Conservation (phyloP, 1,140 invertebrate genomes). For the Bombyx mandarina region DNA sequence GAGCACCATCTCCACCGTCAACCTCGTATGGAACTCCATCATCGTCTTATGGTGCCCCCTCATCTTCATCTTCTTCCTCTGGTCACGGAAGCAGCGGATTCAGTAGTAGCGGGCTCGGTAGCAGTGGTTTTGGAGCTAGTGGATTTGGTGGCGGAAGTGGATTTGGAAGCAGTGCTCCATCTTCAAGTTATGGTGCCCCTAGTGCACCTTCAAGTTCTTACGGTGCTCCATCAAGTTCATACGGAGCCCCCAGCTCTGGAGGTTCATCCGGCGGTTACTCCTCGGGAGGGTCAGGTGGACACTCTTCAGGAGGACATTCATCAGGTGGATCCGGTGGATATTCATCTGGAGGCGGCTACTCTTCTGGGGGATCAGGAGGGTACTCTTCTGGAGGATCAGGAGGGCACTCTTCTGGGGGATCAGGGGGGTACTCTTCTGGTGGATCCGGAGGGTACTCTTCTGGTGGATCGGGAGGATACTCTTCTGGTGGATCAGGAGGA, state of each 20-base stretch:
- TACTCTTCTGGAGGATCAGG: slow-evolving; percentile 27
- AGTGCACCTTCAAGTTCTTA: slow-evolving; percentile 49
- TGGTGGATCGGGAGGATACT: slow-evolving; percentile 17
- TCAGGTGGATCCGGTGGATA: slow-evolving; percentile 12
- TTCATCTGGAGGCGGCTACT: slow-evolving; percentile 13
- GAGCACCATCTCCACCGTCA: slow-evolving; percentile 38
- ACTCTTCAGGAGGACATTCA: slow-evolving; percentile 1
- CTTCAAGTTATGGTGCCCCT: slow-evolving; percentile 48
- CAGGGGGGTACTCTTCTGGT: slow-evolving; percentile 27
- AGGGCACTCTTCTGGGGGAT: slow-evolving; percentile 18
- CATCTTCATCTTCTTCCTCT: slow-evolving; percentile 27
- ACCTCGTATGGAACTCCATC: slow-evolving; percentile 38
- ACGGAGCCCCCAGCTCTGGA: slow-evolving; percentile 27
- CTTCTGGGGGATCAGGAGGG: slow-evolving; percentile 15
- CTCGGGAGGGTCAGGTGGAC: slow-evolving; percentile 43
- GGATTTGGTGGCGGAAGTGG: slow-evolving; percentile 36
- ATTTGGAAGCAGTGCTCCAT: slow-evolving; percentile 43
- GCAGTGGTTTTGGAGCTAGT: slow-evolving; percentile 35
- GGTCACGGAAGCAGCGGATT: slow-evolving; percentile 14
- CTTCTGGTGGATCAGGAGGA: slow-evolving; percentile 26
- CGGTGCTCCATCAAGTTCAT: slow-evolving; percentile 40
- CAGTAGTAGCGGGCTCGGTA: slow-evolving; percentile 32
- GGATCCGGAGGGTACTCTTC: slow-evolving; percentile 68
- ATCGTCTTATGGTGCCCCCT: slow-evolving; percentile 39
- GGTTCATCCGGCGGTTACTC: slow-evolving; percentile 8